Evolutionary conservation across 1,140 invertebrate species (phyloP), one percentile per base, ranked within the genome.

Genomic region (Venturia canescens): DNA sequence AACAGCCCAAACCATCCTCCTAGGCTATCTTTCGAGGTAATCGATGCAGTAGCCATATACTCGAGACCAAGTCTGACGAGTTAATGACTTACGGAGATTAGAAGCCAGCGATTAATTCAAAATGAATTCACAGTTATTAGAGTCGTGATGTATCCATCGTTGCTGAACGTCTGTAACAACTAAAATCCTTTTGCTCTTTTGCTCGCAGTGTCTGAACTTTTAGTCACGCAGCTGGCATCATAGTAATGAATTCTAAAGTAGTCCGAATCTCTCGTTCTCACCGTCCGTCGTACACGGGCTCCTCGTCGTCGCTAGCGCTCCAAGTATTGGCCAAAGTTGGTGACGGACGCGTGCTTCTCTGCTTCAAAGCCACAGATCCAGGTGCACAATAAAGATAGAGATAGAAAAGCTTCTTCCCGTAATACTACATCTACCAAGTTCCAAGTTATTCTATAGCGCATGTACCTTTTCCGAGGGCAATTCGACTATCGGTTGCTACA

Each of bases 241-340:
- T 48, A 31, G 78, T 79, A 79, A 79, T 79, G 78, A 79, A 79
- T 79, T 66, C 69, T 66, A 79, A 70, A 79, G 66, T 79, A 53
- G 53, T 66, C 21, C 75, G 60, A 57, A 77, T 63, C 57, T 76
- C 57, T 76, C n/a, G 4, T 27, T 29, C 26, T 74, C 71, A 44
- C 38, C 34, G 48, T 60, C 53, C 15, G 27, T n/a, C 48, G 27
- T 18, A 29, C 71, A 4, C 26, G 26, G 29, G 18, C 7, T 29
- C 26, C 7, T 2, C 11, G 9, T n/a, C 11, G 26, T 29, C 16
- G 23, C 60, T 11, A 38, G 21, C 69, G 34, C 50, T 34, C 31
- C 29, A 79, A 79, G 66, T 79, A 79, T 79, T 66, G 69, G 69
- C 66, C 29, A 79, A 79, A 79, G 66, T 77, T 66, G 75, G 53